Percentiles rank a stretch among this genome's conserved stretches.
Conservation (phyloP, 1,140 invertebrate species). For the Drosophila simulans region DNA sequence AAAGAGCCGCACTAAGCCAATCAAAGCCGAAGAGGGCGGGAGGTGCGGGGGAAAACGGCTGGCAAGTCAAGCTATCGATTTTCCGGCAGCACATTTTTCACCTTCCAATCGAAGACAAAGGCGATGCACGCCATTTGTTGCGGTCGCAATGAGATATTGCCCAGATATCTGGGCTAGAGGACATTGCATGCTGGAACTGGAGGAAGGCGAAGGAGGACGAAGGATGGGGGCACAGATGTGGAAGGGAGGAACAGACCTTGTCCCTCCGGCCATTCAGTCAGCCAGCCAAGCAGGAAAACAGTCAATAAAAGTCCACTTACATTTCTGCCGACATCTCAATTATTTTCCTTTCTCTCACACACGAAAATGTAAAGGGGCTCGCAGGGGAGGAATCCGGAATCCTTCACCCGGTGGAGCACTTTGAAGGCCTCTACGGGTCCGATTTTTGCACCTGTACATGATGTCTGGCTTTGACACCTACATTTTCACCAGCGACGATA, state of each 20-base stretch:
- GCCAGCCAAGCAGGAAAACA: slow-evolving; percentile 61
- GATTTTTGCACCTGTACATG: neutral
- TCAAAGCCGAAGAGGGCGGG: neutral
- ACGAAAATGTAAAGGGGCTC: neutral
- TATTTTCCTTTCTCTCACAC: slow-evolving; percentile 66
- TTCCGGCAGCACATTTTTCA: slow-evolving; percentile 51
- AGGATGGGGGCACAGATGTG: neutral
- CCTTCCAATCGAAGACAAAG: slow-evolving; percentile 61
- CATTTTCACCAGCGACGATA: slow-evolving; percentile 18
- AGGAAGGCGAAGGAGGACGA: neutral
- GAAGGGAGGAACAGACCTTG: slow-evolving; percentile 22
- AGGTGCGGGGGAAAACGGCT: neutral
- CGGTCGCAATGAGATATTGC: slow-evolving; percentile 32
- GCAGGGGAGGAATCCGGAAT: neutral
- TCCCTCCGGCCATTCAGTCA: slow-evolving; percentile 36
- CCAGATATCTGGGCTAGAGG: slow-evolving; percentile 14
- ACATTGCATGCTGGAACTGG: slow-evolving; percentile 46
- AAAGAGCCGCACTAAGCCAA: slow-evolving; percentile 40
- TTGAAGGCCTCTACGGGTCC: slow-evolving; percentile 9
- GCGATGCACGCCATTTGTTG: slow-evolving; percentile 62
- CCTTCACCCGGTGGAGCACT: slow-evolving; percentile 15
- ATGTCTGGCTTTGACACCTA: slow-evolving; percentile 27
- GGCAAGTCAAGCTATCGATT: slow-evolving; percentile 65
- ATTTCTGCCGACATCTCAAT: slow-evolving; percentile 81
- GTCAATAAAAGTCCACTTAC: slow-evolving; percentile 82